Evolutionary conservation across 2,113 vertebrate genomes (phyloP).

Genomic region (Odobenus rosmarus): DNA sequence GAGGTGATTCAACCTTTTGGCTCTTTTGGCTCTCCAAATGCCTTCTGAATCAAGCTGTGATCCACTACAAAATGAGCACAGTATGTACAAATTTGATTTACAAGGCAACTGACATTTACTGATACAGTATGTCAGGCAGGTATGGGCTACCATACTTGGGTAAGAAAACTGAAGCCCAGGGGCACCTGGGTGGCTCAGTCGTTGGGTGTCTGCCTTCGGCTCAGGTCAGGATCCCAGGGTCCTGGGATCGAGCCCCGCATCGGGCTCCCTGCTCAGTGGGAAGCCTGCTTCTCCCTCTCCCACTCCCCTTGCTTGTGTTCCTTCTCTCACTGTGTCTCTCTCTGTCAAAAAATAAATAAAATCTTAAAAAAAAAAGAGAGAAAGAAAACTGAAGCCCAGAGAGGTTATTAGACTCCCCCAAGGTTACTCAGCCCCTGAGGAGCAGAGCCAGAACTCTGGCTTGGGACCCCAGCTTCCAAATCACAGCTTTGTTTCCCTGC

Average conservation of each 20-base stretch:
- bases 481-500: background rate
- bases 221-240: too few relatives aligned
- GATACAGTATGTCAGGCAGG: too few relatives aligned
- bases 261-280: too few relatives aligned
- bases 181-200: too few relatives aligned
- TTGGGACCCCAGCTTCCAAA: background rate
- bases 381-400: background rate
- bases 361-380: too few relatives aligned
- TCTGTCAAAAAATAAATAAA: too few relatives aligned
- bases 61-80: background rate
- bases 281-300: too few relatives aligned
- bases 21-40: background rate
- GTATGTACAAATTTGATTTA: accelerated
- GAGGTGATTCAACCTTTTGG: accelerated
- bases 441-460: background rate
- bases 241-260: too few relatives aligned
- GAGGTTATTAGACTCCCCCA: background rate
- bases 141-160: background rate
- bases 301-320: too few relatives aligned
- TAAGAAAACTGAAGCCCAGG: background rate
- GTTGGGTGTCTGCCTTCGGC: too few relatives aligned
- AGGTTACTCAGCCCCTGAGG: background rate
- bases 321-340: too few relatives aligned
- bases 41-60: background rate
- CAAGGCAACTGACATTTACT: background rate